Conservation (phyloP, 2,113 vertebrate genomes). For the Aythya baeri region DNA sequence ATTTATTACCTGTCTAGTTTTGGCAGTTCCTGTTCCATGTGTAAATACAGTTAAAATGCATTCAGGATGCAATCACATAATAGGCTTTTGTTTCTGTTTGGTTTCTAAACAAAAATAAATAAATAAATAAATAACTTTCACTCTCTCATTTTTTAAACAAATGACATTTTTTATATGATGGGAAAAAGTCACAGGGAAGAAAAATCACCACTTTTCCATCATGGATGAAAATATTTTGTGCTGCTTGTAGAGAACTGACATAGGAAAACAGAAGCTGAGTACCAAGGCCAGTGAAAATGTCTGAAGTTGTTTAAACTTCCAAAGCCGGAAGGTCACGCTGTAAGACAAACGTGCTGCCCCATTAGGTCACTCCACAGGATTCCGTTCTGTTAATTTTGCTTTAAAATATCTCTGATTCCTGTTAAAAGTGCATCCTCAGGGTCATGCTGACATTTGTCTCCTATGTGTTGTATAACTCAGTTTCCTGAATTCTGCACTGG, state of each 20-base stretch:
- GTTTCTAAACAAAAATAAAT: not conserved
- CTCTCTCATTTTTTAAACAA: not conserved
- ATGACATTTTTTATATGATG: not conserved
- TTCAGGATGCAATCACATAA: not conserved
- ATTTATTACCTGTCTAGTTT: not conserved
- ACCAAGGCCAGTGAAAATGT: not conserved
- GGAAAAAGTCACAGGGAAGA: not conserved
- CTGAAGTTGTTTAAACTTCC: not conserved
- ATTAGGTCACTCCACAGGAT: not conserved
- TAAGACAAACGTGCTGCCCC: not conserved
- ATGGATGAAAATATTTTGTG: not conserved
- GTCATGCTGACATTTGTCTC: not conserved
- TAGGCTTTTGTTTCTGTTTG: not conserved
- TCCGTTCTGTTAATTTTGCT: conserved; percentile 1
- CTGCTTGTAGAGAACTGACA: not conserved
- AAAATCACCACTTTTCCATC: not conserved
- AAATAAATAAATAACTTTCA: not conserved
- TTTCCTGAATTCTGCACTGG: not conserved
- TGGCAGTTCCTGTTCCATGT: not conserved
- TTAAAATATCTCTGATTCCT: not conserved
- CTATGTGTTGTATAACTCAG: not conserved
- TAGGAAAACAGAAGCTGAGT: not conserved
- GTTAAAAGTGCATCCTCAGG: not conserved
- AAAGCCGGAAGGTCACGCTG: not conserved
- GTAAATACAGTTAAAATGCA: accelerated